A percentile compares a stretch with the other conserved stretches of the same genome.
These are phyloP conservation scores for Enteromius unitaeniatus DNA, from an alignment of 2,797 vertebrate genomes.

Conservation along the genomic window DNA sequence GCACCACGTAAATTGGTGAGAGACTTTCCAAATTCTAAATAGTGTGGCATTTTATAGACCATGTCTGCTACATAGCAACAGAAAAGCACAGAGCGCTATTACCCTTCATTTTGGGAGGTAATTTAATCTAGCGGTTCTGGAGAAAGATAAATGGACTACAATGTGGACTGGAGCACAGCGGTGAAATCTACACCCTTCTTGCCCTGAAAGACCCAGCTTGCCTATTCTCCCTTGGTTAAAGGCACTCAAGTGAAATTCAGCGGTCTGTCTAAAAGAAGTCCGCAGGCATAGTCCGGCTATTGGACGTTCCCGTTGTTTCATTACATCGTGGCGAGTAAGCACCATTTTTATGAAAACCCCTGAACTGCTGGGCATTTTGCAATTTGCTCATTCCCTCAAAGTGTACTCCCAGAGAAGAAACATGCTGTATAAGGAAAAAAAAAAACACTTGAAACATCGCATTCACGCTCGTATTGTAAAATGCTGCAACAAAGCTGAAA, in stretches of 20 bases:
- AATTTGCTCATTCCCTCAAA: constrained; percentile 27
- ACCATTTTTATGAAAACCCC: constrained; percentile 25
- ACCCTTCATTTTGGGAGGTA: constrained; percentile 42
- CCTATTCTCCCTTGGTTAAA: constrained; percentile 33
- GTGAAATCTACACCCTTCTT: constrained; percentile 16
- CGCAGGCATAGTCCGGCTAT: constrained; percentile 21
- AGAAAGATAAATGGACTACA: constrained; percentile 38
- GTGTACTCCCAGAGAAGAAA: not conserved
- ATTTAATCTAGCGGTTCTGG: constrained; percentile 33
- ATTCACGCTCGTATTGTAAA: constrained; percentile 5
- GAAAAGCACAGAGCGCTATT: constrained; percentile 22
- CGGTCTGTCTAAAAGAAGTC: constrained; percentile 13
- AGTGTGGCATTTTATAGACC: constrained; percentile 27
- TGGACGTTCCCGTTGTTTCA: not conserved
- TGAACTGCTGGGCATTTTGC: constrained; percentile 2
- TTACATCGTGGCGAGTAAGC: constrained; percentile 1
- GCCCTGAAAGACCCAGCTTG: constrained; percentile 18
- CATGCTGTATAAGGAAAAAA: not conserved
- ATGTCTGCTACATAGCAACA: constrained; percentile 7
- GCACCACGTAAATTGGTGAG: not conserved
- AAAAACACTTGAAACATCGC: constrained; percentile 2
- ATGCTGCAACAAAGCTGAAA: constrained; percentile 14
- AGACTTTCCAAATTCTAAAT: not conserved
- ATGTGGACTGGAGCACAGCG: constrained; percentile 16
- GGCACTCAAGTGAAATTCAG: constrained; percentile 29